These are phyloP conservation scores for Troides aeacus DNA, from an alignment of 2,888 invertebrate species.

Conservation along the genomic window DNA sequence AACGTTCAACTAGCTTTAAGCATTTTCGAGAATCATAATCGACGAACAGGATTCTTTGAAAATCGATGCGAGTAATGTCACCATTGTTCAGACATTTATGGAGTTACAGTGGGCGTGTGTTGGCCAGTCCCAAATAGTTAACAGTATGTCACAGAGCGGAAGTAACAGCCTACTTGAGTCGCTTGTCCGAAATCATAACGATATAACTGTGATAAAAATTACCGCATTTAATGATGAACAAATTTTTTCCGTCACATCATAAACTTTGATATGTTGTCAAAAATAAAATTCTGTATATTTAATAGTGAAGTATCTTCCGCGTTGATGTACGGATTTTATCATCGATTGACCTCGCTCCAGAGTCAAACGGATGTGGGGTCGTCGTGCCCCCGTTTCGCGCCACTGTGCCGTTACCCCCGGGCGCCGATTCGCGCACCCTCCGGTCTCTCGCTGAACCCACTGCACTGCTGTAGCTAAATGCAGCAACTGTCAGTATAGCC, in stretches of 20 bases:
- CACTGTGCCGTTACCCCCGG: constrained; percentile 33
- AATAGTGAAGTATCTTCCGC: background rate
- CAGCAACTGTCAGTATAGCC: constrained; percentile 9
- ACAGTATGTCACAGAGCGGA: constrained; percentile 31
- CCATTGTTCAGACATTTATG: constrained; percentile 26
- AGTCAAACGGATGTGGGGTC: constrained; percentile 57
- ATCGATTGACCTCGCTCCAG: constrained; percentile 31
- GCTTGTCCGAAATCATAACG: constrained; percentile 29
- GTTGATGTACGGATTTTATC: background rate
- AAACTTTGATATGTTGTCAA: too few relatives aligned
- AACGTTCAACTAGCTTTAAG: background rate
- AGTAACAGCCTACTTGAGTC: constrained; percentile 29
- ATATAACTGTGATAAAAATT: constrained; percentile 25
- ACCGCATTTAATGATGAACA: constrained; percentile 3
- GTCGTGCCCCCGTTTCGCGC: constrained; percentile 51
- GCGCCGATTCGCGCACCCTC: constrained; percentile 26
- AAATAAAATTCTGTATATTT: background rate
- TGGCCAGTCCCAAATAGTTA: constrained; percentile 29
- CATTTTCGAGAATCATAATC: background rate
- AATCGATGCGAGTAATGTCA: constrained; percentile 25
- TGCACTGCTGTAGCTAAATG: constrained; percentile 26
- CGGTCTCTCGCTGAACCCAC: constrained; percentile 24
- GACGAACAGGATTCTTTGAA: constrained; percentile 11
- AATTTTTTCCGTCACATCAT: too few relatives aligned
- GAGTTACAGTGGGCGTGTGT: constrained; percentile 25